Percentiles rank a stretch among this genome's conserved stretches.
Evolutionary conservation across 2,888 invertebrate genomes (phyloP).

Genomic region (Xestia rhomboidea): DNA sequence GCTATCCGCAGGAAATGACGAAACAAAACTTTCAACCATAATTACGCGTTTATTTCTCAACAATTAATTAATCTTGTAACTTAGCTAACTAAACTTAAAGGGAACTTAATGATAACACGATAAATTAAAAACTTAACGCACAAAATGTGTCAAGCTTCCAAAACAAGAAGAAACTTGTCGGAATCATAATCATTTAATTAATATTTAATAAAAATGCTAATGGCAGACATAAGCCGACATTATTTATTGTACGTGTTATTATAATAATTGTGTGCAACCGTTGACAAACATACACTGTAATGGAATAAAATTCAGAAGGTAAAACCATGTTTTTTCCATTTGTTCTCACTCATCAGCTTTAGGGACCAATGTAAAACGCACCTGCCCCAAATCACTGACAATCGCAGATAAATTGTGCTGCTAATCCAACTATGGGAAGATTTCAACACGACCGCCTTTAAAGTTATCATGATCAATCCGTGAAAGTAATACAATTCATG

Average conservation of each 20-base stretch:
- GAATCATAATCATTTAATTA: constrained; percentile 59
- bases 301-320: constrained; percentile 29
- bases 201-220: constrained; percentile 69
- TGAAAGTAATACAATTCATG: too few relatives aligned
- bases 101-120: constrained; percentile 39
- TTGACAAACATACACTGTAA: constrained; percentile 50
- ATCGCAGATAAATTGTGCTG: not conserved
- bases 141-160: constrained; percentile 37
- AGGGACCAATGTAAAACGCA: not conserved
- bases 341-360: not conserved
- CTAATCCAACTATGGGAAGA: not conserved
- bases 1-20: constrained; percentile 52
- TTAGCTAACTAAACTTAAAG: constrained; percentile 9
- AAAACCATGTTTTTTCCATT: not conserved
- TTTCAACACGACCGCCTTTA: not conserved
- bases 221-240: constrained; percentile 47
- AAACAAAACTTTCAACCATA: constrained; percentile 53
- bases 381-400: not conserved
- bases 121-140: constrained; percentile 59
- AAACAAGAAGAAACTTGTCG: constrained; percentile 53
- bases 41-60: constrained; percentile 51
- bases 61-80: constrained; percentile 47
- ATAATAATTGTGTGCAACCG: constrained; percentile 64
- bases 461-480: too few relatives aligned
- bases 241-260: constrained; percentile 61